Percentiles rank a stretch among this genome's conserved stretches.
phyloP scores from a whole-genome alignment of 1,140 invertebrate genomes.

The Drosophila tani region DNA sequence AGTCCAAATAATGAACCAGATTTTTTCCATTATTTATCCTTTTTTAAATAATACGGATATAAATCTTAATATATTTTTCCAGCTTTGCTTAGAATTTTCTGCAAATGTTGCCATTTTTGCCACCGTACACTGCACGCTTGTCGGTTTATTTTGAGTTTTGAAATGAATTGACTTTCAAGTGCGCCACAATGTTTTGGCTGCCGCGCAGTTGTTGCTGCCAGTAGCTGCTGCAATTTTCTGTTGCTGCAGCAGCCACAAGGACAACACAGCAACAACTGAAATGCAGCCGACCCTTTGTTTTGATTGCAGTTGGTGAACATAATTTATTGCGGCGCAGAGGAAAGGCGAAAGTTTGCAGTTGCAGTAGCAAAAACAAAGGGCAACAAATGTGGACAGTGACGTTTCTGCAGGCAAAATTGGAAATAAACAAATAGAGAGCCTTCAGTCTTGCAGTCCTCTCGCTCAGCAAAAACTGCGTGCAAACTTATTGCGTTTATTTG shows the following conservation, averaged over 20 bases:
- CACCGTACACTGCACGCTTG: slow-evolving; percentile 1
- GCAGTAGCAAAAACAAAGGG: slow-evolving; percentile 27
- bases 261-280: slow-evolving; percentile 26
- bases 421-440: slow-evolving; percentile 58
- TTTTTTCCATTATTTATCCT: no score
- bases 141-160: slow-evolving; percentile 51
- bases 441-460: not conserved
- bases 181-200: slow-evolving; percentile 59
- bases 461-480: slow-evolving; percentile 56
- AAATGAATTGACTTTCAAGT: slow-evolving; percentile 78
- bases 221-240: slow-evolving; percentile 19
- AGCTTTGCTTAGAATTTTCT: not conserved
- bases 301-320: slow-evolving; percentile 77
- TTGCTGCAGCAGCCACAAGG: slow-evolving; percentile 11
- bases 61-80: not conserved
- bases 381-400: slow-evolving; percentile 48
- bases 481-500: slow-evolving; percentile 58
- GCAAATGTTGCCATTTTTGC: not conserved
- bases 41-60: no score
- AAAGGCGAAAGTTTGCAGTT: slow-evolving; percentile 50
- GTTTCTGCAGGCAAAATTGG: slow-evolving; percentile 54
- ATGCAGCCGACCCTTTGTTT: slow-evolving; percentile 64
- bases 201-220: slow-evolving; percentile 2
- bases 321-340: slow-evolving; percentile 66
- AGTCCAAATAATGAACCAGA: no score